Evolutionary conservation across 2,888 invertebrate species (phyloP).

Genomic region (Meta bourneti): DNA sequence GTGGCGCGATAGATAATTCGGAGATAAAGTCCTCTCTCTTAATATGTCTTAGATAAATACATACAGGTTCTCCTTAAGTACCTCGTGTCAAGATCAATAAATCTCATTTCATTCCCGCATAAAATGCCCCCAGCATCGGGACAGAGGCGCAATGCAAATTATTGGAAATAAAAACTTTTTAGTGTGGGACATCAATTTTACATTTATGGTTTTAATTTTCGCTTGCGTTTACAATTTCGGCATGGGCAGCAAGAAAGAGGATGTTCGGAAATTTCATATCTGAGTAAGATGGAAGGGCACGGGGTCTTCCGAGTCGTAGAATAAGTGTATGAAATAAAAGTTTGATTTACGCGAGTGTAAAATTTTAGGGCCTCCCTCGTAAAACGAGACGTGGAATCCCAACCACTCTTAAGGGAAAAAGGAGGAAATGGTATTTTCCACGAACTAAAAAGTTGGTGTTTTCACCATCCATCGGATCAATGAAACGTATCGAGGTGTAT

Average conservation of each 20-base stretch:
- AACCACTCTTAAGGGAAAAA: neutral
- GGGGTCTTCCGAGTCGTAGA: constrained; percentile 24
- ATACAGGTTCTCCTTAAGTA: constrained; percentile 9
- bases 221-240: constrained; percentile 58
- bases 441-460: constrained; percentile 54
- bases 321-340: constrained; percentile 72
- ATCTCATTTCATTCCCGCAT: constrained; percentile 14
- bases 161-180: constrained; percentile 58
- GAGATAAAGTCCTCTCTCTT: neutral
- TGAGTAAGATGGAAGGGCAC: neutral
- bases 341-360: constrained; percentile 71
- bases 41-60: neutral
- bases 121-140: constrained; percentile 9
- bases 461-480: constrained; percentile 36
- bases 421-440: constrained; percentile 10
- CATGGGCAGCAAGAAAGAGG: neutral
- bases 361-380: constrained; percentile 64
- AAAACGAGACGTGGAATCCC: constrained; percentile 32
- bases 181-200: constrained; percentile 52
- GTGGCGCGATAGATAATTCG: neutral
- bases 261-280: constrained; percentile 37
- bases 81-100: constrained; percentile 8
- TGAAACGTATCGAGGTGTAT: constrained; percentile 44
- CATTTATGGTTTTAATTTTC: constrained; percentile 65
- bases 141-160: constrained; percentile 23